These are phyloP conservation scores for Melangyna quadrimaculata DNA, from an alignment of 2,888 invertebrate genomes.

Conservation along the genomic window DNA sequence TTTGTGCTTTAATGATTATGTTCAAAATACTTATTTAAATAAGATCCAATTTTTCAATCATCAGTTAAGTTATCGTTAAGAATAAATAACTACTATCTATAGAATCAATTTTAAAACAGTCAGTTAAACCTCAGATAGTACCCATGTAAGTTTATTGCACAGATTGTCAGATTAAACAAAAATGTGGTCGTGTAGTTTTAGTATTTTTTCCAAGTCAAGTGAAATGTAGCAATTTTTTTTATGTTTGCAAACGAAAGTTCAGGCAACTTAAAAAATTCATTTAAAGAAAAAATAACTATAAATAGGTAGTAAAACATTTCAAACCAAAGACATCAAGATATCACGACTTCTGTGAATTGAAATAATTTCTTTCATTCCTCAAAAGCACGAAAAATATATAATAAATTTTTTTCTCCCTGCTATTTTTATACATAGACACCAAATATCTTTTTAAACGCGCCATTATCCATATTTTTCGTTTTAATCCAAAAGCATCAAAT, in stretches of 20 bases:
- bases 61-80: no score
- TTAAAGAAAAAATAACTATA: no score
- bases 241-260: background rate
- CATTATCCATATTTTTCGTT: background rate
- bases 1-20: background rate
- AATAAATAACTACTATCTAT: no score
- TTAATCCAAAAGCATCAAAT: conserved; percentile 56
- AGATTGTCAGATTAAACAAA: no score
- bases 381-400: background rate
- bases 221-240: background rate
- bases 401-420: background rate
- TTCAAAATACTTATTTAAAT: background rate
- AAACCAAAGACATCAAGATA: background rate
- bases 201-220: no score
- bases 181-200: no score
- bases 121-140: no score
- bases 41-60: no score
- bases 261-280: background rate
- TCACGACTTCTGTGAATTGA: background rate
- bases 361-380: background rate
- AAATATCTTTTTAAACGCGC: background rate
- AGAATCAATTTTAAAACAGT: no score
- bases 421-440: background rate
- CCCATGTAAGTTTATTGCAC: no score
- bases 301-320: background rate